phyloP scores from a whole-genome alignment of 2,888 invertebrate species.

The Ceratothoa steindachneri region DNA sequence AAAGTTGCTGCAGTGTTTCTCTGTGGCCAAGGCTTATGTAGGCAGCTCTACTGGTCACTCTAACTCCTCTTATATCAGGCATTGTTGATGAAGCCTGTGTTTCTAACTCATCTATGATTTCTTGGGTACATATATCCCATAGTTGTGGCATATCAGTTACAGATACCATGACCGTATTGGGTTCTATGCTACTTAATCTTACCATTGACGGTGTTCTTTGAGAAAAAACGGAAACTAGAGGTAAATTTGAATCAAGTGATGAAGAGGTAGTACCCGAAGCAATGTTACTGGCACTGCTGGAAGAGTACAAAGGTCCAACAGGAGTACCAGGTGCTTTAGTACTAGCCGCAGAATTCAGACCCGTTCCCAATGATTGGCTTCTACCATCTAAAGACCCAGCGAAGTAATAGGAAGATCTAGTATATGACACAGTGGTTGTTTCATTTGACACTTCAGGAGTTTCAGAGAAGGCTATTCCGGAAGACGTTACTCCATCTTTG shows the following conservation, averaged over 20 bases:
- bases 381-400: slow-evolving; percentile 39
- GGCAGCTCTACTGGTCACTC: slow-evolving; percentile 51
- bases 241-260: slow-evolving; percentile 39
- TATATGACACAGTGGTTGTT: slow-evolving; percentile 42
- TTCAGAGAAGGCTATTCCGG: background rate
- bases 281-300: slow-evolving; percentile 40
- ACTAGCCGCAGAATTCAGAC: slow-evolving; percentile 37
- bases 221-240: slow-evolving; percentile 40
- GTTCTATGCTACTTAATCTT: slow-evolving; percentile 49
- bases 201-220: slow-evolving; percentile 43
- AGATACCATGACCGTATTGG: slow-evolving; percentile 49
- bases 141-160: slow-evolving; percentile 46
- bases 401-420: slow-evolving; percentile 42
- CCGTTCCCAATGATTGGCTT: slow-evolving; percentile 44
- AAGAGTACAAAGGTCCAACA: slow-evolving; percentile 31
- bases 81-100: slow-evolving; percentile 51
- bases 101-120: slow-evolving; percentile 53
- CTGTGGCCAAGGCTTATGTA: slow-evolving; percentile 52
- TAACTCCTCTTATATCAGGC: slow-evolving; percentile 51
- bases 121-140: slow-evolving; percentile 51
- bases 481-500: slow-evolving; percentile 24
- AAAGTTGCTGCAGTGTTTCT: slow-evolving; percentile 50
- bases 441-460: slow-evolving; percentile 29
- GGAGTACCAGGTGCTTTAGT: slow-evolving; percentile 28
- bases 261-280: slow-evolving; percentile 25